A percentile compares a stretch with the other conserved stretches of the same genome.
These are phyloP conservation scores for Phalacrocorax carbo DNA, from an alignment of 2,113 vertebrate species.

Conservation along the genomic window DNA sequence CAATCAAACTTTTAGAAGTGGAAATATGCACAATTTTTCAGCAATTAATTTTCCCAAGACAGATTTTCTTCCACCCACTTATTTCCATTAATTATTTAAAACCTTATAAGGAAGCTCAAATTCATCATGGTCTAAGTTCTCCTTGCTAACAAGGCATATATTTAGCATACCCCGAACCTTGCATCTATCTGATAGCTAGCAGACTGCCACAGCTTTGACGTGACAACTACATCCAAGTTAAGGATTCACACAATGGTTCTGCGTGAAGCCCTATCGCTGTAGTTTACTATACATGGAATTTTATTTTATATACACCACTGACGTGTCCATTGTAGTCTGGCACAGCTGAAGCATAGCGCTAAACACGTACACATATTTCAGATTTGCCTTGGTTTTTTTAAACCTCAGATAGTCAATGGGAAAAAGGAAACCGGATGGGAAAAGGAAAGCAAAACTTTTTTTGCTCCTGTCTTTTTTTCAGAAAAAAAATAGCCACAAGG, in stretches of 20 bases:
- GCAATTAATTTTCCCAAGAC: constrained; percentile 10
- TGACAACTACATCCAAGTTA: not conserved
- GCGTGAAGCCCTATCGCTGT: not conserved
- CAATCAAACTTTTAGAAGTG: not conserved
- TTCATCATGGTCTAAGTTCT: not conserved
- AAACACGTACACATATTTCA: not conserved
- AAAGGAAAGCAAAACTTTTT: not conserved
- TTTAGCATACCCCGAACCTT: not conserved
- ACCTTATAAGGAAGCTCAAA: not conserved
- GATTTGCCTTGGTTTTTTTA: not conserved
- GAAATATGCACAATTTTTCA: not conserved
- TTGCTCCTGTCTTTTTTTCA: not conserved
- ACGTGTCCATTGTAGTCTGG: not conserved
- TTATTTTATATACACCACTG: not conserved
- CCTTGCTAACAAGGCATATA: not conserved
- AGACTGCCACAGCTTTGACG: not conserved
- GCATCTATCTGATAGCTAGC: not conserved
- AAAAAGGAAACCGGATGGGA: not conserved
- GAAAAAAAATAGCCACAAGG: not conserved
- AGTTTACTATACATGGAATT: not conserved
- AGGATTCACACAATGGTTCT: not conserved
- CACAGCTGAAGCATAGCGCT: not conserved
- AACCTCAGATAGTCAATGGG: not conserved
- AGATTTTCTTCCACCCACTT: constrained; percentile 44
- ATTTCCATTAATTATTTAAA: constrained; percentile 34